Evolutionary conservation across 1,140 invertebrate genomes (phyloP), one percentile per base, ranked within the genome.

Genomic region (Latrodectus geometricus): DNA sequence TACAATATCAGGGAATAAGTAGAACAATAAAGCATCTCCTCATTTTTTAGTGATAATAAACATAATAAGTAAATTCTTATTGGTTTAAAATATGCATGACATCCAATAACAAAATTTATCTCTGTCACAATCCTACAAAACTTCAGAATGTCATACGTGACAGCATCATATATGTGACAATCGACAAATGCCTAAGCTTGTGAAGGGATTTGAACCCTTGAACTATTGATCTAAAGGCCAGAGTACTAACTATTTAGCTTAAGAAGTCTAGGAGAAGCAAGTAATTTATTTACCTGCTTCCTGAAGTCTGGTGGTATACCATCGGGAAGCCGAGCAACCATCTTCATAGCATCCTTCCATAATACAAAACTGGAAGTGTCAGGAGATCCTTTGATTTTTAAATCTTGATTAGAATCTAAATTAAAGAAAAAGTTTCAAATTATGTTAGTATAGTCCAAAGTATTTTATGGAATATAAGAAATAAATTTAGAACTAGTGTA

Each of bases 281-380:
- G 35, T 35, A 35, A 35, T 3, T n/a, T n/a, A 35, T 70, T 92
- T 92, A 97, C 96, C 93, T 95, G 96, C 91, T 94, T 95, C 65
- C 97, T 93, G 92, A 98, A 98, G 91, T 98, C 97, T 17, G 94
- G 92, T 0, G 98, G 98, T 54, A 99, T 96, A 14, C 97, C 97
- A 88, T 96, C 96, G 4, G 97, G 96, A 79, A 99, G 92, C 88
- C 96, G 94, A 17, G 96, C 96, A 9, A 98, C 97, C 93, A 98
- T 96, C 91, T 96, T 96, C 97, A 99, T 99, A 21, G 97, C 98
- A 90, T 97, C 96, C 88, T 96, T 93, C 98, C 98, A 99, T 93
- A 99, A 97, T 87, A 93, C 93, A 90, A 96, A 97, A 88, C 96
- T 96, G 74, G 93, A 93, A 78, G 93, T 92, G 17, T 91, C 92